A percentile compares a stretch with the other conserved stretches of the same genome.
These are phyloP conservation scores for Drosophila kanekoi DNA, from an alignment of 2,888 invertebrate species.

Conservation along the genomic window DNA sequence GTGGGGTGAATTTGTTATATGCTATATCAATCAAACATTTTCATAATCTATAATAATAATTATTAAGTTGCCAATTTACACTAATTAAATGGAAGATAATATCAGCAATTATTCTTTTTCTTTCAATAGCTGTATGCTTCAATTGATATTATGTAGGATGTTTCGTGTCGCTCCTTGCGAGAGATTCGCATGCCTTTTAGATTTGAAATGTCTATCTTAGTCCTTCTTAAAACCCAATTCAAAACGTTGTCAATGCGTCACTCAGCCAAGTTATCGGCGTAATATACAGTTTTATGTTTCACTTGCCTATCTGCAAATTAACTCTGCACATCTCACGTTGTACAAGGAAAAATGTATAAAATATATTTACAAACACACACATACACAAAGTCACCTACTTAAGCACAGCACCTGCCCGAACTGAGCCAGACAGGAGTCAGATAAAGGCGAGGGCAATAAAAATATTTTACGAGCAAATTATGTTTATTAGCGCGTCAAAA, in stretches of 20 bases:
- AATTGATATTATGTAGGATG: too few species aligned
- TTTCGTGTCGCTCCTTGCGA: too few species aligned
- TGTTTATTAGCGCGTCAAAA: conserved; percentile 80
- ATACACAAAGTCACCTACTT: conserved; percentile 20
- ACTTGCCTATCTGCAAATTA: conserved; percentile 50
- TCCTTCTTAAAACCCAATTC: neutral
- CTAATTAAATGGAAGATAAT: too few species aligned
- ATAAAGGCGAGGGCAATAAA: conserved; percentile 74
- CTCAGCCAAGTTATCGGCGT: conserved; percentile 30
- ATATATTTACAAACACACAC: conserved; percentile 7
- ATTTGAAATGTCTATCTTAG: too few species aligned
- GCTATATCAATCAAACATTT: too few species aligned
- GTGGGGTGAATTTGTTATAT: too few species aligned
- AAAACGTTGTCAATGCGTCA: neutral
- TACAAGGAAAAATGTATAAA: conserved; percentile 27
- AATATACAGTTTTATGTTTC: conserved; percentile 57
- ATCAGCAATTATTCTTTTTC: too few species aligned
- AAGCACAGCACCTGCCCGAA: conserved; percentile 49
- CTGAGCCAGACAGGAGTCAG: conserved; percentile 56
- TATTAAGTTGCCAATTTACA: too few species aligned
- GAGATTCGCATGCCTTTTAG: too few species aligned
- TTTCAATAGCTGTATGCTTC: too few species aligned
- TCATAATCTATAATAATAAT: too few species aligned
- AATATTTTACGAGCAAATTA: conserved; percentile 77
- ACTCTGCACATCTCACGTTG: conserved; percentile 41